Conservation (phyloP, 1,140 invertebrate species). For the Holotrichia oblita region DNA sequence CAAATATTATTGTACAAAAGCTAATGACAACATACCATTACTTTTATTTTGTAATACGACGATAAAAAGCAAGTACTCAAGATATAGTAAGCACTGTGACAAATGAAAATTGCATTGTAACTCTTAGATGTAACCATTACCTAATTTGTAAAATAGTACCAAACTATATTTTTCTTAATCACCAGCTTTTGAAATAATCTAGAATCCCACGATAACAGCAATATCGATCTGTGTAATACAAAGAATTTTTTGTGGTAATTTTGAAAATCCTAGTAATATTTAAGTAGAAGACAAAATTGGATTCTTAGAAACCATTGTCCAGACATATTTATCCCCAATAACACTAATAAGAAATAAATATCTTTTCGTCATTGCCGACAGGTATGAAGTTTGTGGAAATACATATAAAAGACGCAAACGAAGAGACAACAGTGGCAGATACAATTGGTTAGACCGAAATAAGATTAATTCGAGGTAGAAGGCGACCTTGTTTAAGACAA, state of each 20-base stretch:
- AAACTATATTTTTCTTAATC: too few relatives aligned
- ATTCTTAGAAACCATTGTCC: not conserved
- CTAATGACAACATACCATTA: too few relatives aligned
- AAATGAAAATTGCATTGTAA: too few relatives aligned
- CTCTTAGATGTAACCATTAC: too few relatives aligned
- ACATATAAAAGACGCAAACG: conserved; percentile 16
- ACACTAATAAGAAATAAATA: conserved; percentile 16
- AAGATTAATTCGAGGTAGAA: conserved; percentile 35
- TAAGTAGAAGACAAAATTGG: not conserved
- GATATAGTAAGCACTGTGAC: too few relatives aligned
- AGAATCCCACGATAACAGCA: not conserved
- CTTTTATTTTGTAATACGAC: too few relatives aligned
- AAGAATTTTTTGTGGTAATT: conserved; percentile 2
- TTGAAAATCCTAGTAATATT: not conserved
- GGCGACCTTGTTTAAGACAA: conserved; percentile 41
- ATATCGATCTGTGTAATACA: not conserved
- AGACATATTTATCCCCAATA: conserved; percentile 12
- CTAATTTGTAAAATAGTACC: too few relatives aligned
- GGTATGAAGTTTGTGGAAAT: conserved; percentile 10
- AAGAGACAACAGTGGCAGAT: not conserved
- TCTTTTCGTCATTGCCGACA: not conserved
- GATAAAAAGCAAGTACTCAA: too few relatives aligned
- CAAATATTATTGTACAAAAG: too few relatives aligned
- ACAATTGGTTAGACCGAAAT: conserved; percentile 33
- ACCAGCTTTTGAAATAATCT: not conserved